Conservation (phyloP, 53 echinoderm and acorn worm genomes). For the Crossaster papposus region DNA sequence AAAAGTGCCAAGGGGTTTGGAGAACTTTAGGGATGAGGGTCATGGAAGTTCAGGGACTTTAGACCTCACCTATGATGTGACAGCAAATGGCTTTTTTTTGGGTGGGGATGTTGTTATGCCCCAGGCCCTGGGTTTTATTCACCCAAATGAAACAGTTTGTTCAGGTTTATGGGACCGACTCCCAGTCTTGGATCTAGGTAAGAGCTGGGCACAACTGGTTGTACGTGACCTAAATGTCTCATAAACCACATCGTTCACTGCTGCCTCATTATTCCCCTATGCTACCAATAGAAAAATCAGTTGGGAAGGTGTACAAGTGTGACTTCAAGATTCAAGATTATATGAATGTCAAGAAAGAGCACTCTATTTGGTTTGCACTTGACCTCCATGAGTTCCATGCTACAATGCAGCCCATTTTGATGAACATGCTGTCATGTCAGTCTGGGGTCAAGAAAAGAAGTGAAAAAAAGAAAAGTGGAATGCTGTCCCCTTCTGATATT, state of each 20-base stretch:
- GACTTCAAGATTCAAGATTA: no score
- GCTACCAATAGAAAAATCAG: no score
- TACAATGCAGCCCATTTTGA: no score
- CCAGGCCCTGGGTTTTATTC: not conserved
- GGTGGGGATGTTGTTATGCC: not conserved
- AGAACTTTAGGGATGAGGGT: conserved; percentile 12
- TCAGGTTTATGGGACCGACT: not conserved
- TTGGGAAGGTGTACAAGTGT: no score
- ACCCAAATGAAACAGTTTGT: not conserved
- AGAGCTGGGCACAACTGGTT: not conserved
- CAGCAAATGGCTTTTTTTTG: not conserved
- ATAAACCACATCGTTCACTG: not conserved
- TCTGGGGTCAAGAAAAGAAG: no score
- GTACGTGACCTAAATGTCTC: not conserved
- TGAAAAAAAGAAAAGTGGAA: no score
- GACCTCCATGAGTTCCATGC: no score
- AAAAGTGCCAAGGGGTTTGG: conserved; percentile 7
- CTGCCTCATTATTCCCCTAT: not conserved
- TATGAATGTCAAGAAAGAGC: no score
- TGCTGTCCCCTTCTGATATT: no score
- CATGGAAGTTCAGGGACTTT: conserved; percentile 32
- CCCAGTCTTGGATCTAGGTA: not conserved
- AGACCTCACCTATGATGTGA: not conserved
- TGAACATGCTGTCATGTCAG: no score
- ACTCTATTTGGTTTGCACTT: no score